A percentile compares a stretch with the other conserved stretches of the same genome.
Evolutionary conservation across 1,140 invertebrate species (phyloP).

Genomic region (Proctacanthus coquilletti): DNA sequence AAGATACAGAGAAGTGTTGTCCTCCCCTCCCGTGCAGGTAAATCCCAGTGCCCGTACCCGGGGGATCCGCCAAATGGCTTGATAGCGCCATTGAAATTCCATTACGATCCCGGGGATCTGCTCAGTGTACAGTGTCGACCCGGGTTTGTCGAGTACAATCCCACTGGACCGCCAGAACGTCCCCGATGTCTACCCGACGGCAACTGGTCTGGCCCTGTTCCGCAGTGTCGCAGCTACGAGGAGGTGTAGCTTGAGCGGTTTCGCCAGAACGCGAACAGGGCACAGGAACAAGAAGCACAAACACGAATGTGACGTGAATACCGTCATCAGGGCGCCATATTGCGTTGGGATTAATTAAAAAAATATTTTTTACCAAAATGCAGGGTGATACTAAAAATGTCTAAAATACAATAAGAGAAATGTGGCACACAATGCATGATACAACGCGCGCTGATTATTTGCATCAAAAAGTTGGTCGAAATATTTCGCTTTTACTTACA

Average conservation of each 20-base stretch:
- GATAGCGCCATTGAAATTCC: conserved; percentile 55
- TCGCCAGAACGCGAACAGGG: background rate
- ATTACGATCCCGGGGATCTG: conserved; percentile 58
- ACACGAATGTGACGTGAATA: no score
- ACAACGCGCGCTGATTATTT: no score
- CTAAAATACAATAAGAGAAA: no score
- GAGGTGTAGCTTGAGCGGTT: conserved; percentile 22
- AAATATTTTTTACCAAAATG: no score
- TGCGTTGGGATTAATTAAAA: no score
- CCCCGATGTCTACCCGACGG: conserved; percentile 34
- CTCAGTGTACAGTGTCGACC: conserved; percentile 54
- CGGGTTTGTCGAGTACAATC: conserved; percentile 39
- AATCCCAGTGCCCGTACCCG: conserved; percentile 55
- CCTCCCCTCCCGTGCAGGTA: conserved; percentile 35
- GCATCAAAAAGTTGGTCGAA: no score
- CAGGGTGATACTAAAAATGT: conserved; percentile 1
- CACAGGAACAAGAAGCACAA: no score
- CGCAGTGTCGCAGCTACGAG: conserved; percentile 34
- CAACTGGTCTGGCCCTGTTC: conserved; percentile 32
- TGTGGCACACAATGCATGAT: no score
- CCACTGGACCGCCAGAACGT: conserved; percentile 28
- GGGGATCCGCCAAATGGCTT: conserved; percentile 55
- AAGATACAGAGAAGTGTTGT: conserved; percentile 5
- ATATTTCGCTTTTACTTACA: no score
- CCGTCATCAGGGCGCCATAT: no score